phyloP scores from a whole-genome alignment of 2,113 vertebrate genomes.

The Narcine bancroftii region DNA sequence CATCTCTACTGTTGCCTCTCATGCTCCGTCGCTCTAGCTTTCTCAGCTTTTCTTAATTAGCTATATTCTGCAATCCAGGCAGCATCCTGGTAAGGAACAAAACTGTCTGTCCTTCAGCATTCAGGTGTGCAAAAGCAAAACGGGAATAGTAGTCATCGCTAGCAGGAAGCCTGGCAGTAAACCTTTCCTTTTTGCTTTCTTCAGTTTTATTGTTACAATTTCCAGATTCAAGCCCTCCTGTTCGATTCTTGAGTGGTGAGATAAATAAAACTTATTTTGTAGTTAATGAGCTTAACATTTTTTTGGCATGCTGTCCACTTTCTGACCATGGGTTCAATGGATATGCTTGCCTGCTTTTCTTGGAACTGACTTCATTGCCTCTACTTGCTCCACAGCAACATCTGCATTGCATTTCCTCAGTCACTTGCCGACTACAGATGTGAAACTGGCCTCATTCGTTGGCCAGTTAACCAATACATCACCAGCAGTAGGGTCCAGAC shows the following conservation, averaged over 20 bases:
- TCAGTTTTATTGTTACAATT: neutral
- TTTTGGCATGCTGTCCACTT: neutral
- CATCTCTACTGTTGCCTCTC: no score
- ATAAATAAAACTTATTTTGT: neutral
- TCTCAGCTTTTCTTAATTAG: no score
- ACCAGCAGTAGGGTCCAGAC: neutral
- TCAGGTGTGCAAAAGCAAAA: neutral
- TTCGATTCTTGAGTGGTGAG: neutral
- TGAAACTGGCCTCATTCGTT: neutral
- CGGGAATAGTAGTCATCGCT: neutral
- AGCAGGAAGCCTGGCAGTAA: neutral
- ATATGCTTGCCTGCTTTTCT: neutral
- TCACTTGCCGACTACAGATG: constrained; percentile 25
- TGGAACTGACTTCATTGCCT: constrained; percentile 30
- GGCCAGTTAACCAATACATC: neutral
- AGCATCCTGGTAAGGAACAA: no score
- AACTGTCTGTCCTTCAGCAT: no score
- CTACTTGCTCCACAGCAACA: constrained; percentile 3
- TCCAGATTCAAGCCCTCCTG: neutral
- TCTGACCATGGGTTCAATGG: neutral
- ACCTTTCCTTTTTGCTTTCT: neutral
- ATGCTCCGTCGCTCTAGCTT: no score
- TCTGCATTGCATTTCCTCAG: constrained; percentile 30
- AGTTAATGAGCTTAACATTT: neutral
- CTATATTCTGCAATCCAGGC: no score